phyloP scores from a whole-genome alignment of 2,888 invertebrate genomes.

The Dendrolimus pini region DNA sequence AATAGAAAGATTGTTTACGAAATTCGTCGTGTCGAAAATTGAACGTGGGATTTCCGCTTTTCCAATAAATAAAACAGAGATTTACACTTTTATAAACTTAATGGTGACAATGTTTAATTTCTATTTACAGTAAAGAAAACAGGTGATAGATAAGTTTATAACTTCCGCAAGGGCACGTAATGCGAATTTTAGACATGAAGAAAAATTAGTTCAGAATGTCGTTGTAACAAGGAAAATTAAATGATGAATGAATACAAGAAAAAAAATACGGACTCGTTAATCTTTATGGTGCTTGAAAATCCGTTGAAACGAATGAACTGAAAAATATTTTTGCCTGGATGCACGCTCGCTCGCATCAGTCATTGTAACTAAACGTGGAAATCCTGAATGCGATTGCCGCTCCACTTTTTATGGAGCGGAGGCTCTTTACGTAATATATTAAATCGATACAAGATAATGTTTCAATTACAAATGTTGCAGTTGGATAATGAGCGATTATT shows the following conservation, averaged over 20 bases:
- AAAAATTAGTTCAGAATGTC: too few species aligned
- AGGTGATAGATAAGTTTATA: too few species aligned
- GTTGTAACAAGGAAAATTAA: background rate
- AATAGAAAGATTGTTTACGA: too few species aligned
- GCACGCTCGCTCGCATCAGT: slow-evolving; percentile 21
- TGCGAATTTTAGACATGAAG: too few species aligned
- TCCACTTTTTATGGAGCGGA: slow-evolving; percentile 32
- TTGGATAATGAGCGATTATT: background rate
- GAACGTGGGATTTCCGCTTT: too few species aligned
- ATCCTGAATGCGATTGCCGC: slow-evolving; percentile 29
- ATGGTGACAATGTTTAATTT: too few species aligned
- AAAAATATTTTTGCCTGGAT: background rate
- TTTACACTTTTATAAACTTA: too few species aligned
- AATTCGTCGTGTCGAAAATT: too few species aligned
- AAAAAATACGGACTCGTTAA: background rate
- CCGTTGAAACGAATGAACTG: background rate
- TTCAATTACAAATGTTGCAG: background rate
- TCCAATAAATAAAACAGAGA: too few species aligned
- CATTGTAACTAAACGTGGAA: slow-evolving; percentile 33
- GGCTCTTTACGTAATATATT: slow-evolving; percentile 40
- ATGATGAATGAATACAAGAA: background rate
- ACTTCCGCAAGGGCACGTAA: too few species aligned
- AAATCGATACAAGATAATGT: slow-evolving; percentile 27
- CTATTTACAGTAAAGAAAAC: too few species aligned
- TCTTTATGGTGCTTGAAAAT: background rate